Evolutionary conservation across 2,888 invertebrate species (phyloP), one percentile per base, ranked within the genome.

Genomic region (Drosophila siamana): DNA sequence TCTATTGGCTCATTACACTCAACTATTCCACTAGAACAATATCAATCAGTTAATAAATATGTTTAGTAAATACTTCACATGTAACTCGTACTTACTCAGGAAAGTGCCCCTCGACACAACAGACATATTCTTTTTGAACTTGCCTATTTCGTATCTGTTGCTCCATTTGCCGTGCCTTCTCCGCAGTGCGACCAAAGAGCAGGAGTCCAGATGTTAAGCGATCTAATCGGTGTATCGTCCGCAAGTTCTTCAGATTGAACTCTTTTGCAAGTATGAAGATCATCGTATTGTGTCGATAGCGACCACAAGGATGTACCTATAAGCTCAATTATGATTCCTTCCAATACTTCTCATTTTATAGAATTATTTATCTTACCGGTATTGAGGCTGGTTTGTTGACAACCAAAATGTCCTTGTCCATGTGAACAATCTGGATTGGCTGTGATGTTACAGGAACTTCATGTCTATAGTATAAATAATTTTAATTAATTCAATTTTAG

Each of bases 371-470:
- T 26, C 96, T 97, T 96, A 98, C 98, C 93, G 99, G 99, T 94
- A 99, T 98, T 93, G 98, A 99, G 93, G 98, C 97, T 92, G 99
- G 99, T 95, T 99, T 99, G 95, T 99, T 98, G 93, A 99, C 97
- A 93, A 99, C 99, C 94, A 99, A 96, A 94, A 99, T 95, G 94
- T 99, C 98, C 93, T 98, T 97, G 94, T 97, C 98, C 95, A 98
- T 97, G 94, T 97, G 96, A 92, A 99, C 96, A 93, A 99, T 96
- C 94, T 96, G 96, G 94, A 99, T 97, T 93, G 96, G 96, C 94
- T 97, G 96, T 93, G 97, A 96, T 93, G 97, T 96, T 93, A 99
- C 98, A 92, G 98, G 98, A 93, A 98, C 97, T 95, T 99, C 99
- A 95, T 99, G 99, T 95, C 98, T 97, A 96, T 92, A 95, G 2